phyloP scores from a whole-genome alignment of 1,140 invertebrate species.

The Trachymyrmex cornetzi region DNA sequence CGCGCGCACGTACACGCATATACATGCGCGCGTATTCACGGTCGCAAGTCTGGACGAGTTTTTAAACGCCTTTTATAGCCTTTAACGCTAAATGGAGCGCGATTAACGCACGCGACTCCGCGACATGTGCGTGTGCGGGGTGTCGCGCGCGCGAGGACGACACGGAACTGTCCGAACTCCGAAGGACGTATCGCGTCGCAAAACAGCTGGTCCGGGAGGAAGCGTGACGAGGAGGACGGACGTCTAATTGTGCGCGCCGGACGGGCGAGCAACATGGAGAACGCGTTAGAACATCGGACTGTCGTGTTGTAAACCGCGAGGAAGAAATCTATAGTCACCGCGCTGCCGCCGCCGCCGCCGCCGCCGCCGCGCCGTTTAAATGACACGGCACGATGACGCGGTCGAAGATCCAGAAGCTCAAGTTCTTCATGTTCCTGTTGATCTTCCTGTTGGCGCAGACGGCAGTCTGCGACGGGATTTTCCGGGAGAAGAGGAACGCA shows the following conservation, averaged over 20 bases:
- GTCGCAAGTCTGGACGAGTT: background rate
- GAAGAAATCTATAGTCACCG: background rate
- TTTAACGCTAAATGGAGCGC: background rate
- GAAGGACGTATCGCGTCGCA: background rate
- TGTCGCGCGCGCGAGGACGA: conserved; percentile 3
- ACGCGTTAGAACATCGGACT: conserved; percentile 36
- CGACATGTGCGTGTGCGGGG: background rate
- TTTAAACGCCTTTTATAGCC: too few relatives aligned
- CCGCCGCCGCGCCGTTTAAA: conserved; percentile 61
- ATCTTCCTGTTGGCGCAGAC: conserved; percentile 76
- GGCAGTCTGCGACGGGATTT: conserved; percentile 70
- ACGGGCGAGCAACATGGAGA: conserved; percentile 62
- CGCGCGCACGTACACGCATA: background rate
- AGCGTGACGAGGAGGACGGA: conserved; percentile 6
- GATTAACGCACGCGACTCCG: background rate
- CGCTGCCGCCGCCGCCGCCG: conserved; percentile 21
- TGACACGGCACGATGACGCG: conserved; percentile 78
- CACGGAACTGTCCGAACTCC: conserved; percentile 4
- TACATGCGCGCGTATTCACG: background rate
- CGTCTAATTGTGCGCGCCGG: conserved; percentile 46
- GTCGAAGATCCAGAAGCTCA: conserved; percentile 78
- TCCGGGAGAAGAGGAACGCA: conserved; percentile 56
- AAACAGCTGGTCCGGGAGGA: conserved; percentile 27
- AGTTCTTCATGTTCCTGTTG: conserved; percentile 78
- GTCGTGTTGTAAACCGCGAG: conserved; percentile 5